Percentiles rank a stretch among this genome's conserved stretches.
Conservation (phyloP, 2,113 vertebrate genomes). For the Aix galericulata region DNA sequence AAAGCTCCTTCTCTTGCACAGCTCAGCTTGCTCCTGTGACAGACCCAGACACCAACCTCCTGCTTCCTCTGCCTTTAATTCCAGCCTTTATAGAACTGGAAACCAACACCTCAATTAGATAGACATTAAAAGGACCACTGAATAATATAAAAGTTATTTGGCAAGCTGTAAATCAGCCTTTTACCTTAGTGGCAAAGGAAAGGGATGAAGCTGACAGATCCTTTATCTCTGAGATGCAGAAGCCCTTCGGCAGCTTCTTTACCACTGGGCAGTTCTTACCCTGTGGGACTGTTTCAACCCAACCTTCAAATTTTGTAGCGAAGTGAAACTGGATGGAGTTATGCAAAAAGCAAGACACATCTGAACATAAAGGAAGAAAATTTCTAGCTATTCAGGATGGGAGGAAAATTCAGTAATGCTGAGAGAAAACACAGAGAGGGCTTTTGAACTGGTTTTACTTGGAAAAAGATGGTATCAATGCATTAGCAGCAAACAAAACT, state of each 20-base stretch:
- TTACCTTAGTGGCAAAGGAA: background rate
- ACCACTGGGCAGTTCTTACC: background rate
- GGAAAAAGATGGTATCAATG: background rate
- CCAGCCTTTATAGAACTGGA: background rate
- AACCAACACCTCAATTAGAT: background rate
- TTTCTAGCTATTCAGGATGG: background rate
- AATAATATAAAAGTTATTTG: background rate
- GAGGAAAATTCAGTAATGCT: background rate
- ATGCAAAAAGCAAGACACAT: background rate
- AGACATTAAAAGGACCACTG: background rate
- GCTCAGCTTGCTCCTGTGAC: background rate
- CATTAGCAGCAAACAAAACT: background rate
- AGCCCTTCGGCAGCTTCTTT: background rate
- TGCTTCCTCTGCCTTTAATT: background rate
- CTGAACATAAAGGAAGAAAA: background rate
- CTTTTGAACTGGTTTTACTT: background rate
- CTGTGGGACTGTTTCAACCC: background rate
- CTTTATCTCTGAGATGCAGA: background rate
- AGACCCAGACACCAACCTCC: background rate
- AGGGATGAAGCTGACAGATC: background rate
- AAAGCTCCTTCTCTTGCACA: background rate
- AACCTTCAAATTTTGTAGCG: background rate
- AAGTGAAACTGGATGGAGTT: background rate
- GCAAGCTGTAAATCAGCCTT: background rate
- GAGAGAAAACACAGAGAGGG: background rate